Evolutionary conservation across 2,888 invertebrate species (phyloP), one percentile per base, ranked within the genome.

Genomic region (Icerya purchasi): DNA sequence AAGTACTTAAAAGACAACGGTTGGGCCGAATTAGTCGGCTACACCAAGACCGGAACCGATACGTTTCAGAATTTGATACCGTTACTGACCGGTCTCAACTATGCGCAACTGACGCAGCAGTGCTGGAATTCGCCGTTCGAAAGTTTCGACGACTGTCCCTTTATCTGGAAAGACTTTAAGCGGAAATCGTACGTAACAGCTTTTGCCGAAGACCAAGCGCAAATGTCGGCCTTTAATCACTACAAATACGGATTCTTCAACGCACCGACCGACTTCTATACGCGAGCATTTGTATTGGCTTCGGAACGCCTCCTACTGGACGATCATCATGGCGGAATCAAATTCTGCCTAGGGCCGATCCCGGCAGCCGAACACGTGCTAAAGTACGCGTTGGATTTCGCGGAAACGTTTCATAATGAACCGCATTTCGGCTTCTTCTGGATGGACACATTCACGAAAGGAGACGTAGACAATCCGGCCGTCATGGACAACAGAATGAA

Each of bases 1-100:
- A 72, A 76, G 19, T 82, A 80, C 68, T 73, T 92, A 49, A 36
- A 5, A 5, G 73, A 78, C 54, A 76, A 79, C 20, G 80, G 77
- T 61, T 87, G 85, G 78, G 72, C 84, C 53, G 80, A 80, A 62
- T 75, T 84, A 69, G 77, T 80, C 65, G 90, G 86, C 1, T 89
- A 86, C 70, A 77, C 77, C 64, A 78, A 87, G 78, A 78, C 86
- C 62, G 88, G 81, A 5, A 91, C 91, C 68, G 92, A 92, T 67
- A 91, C 91, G 0, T 88, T 86, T 68, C 89, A 92, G 0, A 94
- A 93, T 71, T 72, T 93, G 56, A 83, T 90, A 78, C 87, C 90
- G 0, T 75, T 85, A 53, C 73, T 86, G 18, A 81, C 84, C 0
- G 92, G 91, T 1, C 75, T 77, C 63, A 78, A 61, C 20, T 53